Conservation (phyloP, 2,888 invertebrate genomes). For the Ariolimax columbianus region DNA sequence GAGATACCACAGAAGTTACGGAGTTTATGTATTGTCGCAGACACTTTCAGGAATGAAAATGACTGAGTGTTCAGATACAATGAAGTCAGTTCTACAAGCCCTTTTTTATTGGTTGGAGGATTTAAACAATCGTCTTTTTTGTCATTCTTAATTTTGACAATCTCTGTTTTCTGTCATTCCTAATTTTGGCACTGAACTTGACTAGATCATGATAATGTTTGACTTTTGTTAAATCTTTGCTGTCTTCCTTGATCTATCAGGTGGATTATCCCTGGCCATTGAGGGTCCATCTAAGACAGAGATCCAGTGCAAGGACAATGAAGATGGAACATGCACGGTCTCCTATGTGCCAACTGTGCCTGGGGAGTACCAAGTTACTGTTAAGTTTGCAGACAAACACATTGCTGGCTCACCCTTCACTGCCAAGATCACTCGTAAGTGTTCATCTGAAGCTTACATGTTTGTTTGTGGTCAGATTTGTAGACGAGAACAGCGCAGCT, state of each 20-base stretch:
- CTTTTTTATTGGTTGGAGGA: too few species aligned
- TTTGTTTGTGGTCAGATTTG: background rate
- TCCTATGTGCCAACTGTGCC: slow-evolving; percentile 97
- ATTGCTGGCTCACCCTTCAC: slow-evolving; percentile 96
- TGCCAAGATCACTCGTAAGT: slow-evolving; percentile 86
- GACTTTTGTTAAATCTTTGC: background rate
- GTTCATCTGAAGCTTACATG: background rate
- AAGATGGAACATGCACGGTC: slow-evolving; percentile 97
- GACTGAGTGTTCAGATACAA: too few species aligned
- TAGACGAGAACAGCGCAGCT: background rate
- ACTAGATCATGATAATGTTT: too few species aligned
- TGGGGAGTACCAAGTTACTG: slow-evolving; percentile 96
- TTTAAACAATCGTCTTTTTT: too few species aligned
- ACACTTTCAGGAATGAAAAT: too few species aligned
- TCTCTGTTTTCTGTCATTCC: too few species aligned
- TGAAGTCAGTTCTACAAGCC: too few species aligned
- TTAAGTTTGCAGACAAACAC: slow-evolving; percentile 96
- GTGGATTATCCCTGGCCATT: slow-evolving; percentile 94
- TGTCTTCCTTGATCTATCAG: slow-evolving; percentile 74
- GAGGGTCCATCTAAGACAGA: slow-evolving; percentile 97
- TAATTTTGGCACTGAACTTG: too few species aligned
- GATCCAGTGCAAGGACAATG: slow-evolving; percentile 96
- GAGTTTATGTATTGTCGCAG: too few species aligned
- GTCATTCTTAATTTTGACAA: too few species aligned
- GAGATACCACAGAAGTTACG: too few species aligned